Evolutionary conservation across 2,797 vertebrate genomes (phyloP), one percentile per base, ranked within the genome.

Genomic region (Acipenser oxyrinchus): DNA sequence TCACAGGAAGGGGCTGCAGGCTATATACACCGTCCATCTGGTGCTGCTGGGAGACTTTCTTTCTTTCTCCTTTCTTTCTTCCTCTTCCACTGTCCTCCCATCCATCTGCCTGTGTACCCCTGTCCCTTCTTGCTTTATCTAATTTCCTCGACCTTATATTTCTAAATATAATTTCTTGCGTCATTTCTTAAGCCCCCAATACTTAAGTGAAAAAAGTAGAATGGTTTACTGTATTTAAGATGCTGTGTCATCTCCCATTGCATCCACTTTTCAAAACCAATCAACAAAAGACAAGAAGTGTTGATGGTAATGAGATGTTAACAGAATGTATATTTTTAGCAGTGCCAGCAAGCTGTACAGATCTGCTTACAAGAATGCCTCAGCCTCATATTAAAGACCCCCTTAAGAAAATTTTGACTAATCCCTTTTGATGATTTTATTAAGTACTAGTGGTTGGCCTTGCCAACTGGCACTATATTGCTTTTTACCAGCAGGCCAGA

Each of bases 381-480:
- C 78, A 81, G 77, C 77, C 75, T 71, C 74, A 77, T 82, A 82
- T 77, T 77, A 78, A 73, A 81, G 85, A 89, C 79, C 86, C 85
- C 82, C 82, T 88, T 83, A 89, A 89, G 88, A 90, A 90, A 89
- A 88, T 86, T 82, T 83, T 77, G 80, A 79, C 84, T 89, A 92
- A 94, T 93, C 88, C 87, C 83, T 84, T 90, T 84, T 92, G 92
- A 94, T 95, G 90, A 90, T 94, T 93, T 95, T 90, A 93, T 94
- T 93, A 92, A 92, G 90, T 87, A 83, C 84, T 82, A 80, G 79
- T 77, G 74, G 84, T 82, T 80, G 80, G 69, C 77, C 81, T 78
- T 91, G 89, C 89, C 89, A 92, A 90, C 84, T 91, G 89, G 88
- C 89, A 90, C 81, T 79, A 73, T 76, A 72, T 76, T 72, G 70